Base-by-base conservation (phyloP, 2,113 vertebrate species). In the Atherinomorus stipes region DNA sequence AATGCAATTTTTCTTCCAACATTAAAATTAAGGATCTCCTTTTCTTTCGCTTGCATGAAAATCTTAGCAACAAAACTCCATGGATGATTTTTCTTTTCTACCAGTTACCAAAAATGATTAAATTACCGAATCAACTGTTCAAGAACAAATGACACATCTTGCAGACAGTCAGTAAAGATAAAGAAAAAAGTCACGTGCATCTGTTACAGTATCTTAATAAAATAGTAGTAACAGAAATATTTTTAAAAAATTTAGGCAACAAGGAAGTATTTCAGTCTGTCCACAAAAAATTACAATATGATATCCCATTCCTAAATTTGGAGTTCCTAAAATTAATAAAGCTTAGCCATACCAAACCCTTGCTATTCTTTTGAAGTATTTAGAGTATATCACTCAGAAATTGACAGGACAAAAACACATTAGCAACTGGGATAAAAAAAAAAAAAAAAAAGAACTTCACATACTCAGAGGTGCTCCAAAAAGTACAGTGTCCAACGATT, bases 401-500 rank as follows among this genome's bases (percentile, higher is more conserved):
- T 16, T 23, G 9, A 21, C n/a, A 54, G 15, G 6, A 25, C 37
- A 31, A 28, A n/a, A 40, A 22, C 10, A 23, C 0, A 54, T 2
- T 19, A 28, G 28, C 0, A 54, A 22, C 7, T 2, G 0, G 25
- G 21, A 69, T n/a, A 4, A 2, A 25, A 64, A 38, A 47, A 19
- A 47, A 45, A 47, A 19, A n/a, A 47, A 1, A 58, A 45, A 15
- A 44, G 9, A 28, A 16, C 0, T 3, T 25, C 60, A 97, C 96
- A 94, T 90, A 99, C 98, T 86, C 38, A 95, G 92, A 0, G 98
- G 97, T 1, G 98, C 95, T 60, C 98, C 98, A 0, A 99, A 99
- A 18, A 99, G 95, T 21, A 99, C 98, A 0, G 97, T 98, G 88
- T 99, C 98, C 90, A 99, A 77, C 1, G 97, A 91, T 26, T 99